A percentile compares a stretch with the other conserved stretches of the same genome.
These are phyloP conservation scores for Pimephales promelas DNA, from an alignment of 2,113 vertebrate species.

Conservation along the genomic window DNA sequence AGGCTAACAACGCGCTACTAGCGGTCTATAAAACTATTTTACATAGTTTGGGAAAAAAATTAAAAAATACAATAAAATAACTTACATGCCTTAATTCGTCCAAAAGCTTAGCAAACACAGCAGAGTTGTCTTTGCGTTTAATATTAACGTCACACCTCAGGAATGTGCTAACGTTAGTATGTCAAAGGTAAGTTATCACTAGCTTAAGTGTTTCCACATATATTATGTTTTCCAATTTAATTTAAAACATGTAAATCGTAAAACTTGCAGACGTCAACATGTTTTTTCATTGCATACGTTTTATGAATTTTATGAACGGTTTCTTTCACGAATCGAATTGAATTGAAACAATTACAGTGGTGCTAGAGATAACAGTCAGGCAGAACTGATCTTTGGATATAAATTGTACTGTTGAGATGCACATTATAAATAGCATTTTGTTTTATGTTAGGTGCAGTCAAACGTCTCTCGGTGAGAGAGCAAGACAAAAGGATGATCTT, in stretches of 20 bases:
- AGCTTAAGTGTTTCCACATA: not conserved
- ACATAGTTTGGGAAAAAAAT: not conserved
- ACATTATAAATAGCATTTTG: not conserved
- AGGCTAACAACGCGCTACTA: not conserved
- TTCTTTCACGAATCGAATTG: not conserved
- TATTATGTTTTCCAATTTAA: not conserved
- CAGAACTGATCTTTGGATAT: not conserved
- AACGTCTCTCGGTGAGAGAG: constrained; percentile 19
- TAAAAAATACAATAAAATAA: no score
- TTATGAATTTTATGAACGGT: not conserved
- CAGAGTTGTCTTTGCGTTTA: not conserved
- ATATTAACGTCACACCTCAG: not conserved
- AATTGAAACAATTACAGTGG: not conserved
- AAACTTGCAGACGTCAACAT: not conserved
- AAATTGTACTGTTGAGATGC: not conserved
- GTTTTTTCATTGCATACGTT: not conserved
- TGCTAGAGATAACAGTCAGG: not conserved
- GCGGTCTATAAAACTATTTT: not conserved
- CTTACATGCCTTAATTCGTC: not conserved
- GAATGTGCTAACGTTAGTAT: not conserved
- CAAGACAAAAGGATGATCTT: constrained; percentile 37
- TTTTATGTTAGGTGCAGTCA: constrained; percentile 36
- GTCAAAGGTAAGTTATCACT: constrained; percentile 21
- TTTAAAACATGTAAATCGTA: not conserved
- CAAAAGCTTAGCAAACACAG: no score